Evolutionary conservation across 2,797 vertebrate species (phyloP), one percentile per base, ranked within the genome.

Genomic region (Anguilla anguilla): DNA sequence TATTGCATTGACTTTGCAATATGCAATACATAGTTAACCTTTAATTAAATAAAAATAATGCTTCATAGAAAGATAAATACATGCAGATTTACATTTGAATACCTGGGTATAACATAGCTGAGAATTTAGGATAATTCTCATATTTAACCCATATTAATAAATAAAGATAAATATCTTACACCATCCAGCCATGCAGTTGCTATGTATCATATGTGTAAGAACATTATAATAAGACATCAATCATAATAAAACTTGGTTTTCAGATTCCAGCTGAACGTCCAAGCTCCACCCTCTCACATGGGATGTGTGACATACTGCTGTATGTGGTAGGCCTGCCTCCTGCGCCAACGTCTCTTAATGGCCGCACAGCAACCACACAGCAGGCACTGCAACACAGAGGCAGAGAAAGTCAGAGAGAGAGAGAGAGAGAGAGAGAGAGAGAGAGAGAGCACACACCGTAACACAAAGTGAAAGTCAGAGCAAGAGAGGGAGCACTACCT

Each of bases 331-430:
- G n/a, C 82, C 51, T 87, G 87, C 88, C 91, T 89, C 31, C 28
- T 31, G 49, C 85, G 86, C 89, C 86, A 89, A 1, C 84, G 88
- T 82, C 85, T 88, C 35, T 84, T 91, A 25, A 92, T 31, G 81
- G 88, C 55, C 25, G 85, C 46, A 64, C 87, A 89, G 87, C 90
- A 84, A 9, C 90, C 90, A 83, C 86, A 90, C 13, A 92, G 86
- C 82, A 89, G 1, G 79, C 90, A 91, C 90, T 92, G 39, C 28
- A 49, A 86, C 82, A 15, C 43, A 86, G 39, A 69, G 28, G 4
- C 3, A 61, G 31, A 74, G 79, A 22, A 22, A 0, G 31, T 17
- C 0, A 43, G 49, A 51, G 11, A 72, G 85, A 49, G 84, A 15
- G 3, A 85, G 28, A 7, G 61, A 67, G 22, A 67, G 61, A 51